Percentiles rank a stretch among this genome's conserved stretches.
These are phyloP conservation scores for Chromobotia macracanthus DNA, from an alignment of 2,797 vertebrate genomes.

Conservation along the genomic window DNA sequence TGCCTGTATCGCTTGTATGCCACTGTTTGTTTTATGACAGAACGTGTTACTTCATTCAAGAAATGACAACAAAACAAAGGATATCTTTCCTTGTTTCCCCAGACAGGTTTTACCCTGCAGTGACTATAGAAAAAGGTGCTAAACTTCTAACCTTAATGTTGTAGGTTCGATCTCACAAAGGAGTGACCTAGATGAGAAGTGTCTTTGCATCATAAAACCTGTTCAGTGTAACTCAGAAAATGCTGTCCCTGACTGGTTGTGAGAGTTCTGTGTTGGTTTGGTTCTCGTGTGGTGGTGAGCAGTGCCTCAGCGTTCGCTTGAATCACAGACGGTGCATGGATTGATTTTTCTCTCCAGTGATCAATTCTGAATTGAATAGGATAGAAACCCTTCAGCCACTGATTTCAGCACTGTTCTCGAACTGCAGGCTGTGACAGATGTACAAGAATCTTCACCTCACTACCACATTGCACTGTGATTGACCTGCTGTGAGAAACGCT, in stretches of 20 bases:
- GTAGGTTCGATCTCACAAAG: neutral
- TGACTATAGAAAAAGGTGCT: neutral
- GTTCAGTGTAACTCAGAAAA: neutral
- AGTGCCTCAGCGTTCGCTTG: neutral
- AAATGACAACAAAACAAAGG: too few relatives aligned
- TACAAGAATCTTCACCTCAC: neutral
- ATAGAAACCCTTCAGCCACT: constrained; percentile 1
- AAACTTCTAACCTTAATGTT: neutral
- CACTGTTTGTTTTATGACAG: too few relatives aligned
- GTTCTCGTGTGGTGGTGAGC: constrained; percentile 3
- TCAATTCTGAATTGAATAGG: constrained; percentile 2
- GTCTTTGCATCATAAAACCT: neutral
- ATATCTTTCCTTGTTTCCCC: too few relatives aligned
- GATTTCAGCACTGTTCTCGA: neutral
- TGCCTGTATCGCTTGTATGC: too few relatives aligned
- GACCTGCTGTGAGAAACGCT: neutral
- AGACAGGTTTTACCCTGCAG: neutral
- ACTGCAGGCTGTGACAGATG: neutral
- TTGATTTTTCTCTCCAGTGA: constrained; percentile 17
- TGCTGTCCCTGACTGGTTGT: constrained; percentile 13
- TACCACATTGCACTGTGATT: neutral
- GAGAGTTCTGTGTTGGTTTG: too few relatives aligned
- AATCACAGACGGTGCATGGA: neutral
- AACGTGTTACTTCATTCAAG: too few relatives aligned
- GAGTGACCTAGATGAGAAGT: constrained; percentile 21